Percentiles rank a stretch among this genome's conserved stretches.
Evolutionary conservation across 2,113 vertebrate genomes (phyloP).

Genomic region (Axis porcinus): DNA sequence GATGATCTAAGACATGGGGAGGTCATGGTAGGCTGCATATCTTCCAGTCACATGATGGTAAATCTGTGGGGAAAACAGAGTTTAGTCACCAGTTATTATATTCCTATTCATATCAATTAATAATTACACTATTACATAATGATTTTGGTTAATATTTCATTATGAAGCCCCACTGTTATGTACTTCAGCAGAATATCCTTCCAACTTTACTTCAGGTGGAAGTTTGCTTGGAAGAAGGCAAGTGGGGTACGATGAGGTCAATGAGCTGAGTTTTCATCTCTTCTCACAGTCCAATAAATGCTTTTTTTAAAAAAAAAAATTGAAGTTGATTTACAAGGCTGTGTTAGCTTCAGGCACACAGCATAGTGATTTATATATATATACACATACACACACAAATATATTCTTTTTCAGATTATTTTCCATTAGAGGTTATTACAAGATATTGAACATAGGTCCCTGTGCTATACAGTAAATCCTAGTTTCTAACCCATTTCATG

Average conservation of each 20-base stretch:
- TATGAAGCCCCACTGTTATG: not conserved
- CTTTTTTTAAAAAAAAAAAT: not conserved
- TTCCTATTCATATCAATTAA: not conserved
- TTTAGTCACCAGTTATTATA: slow-evolving; percentile 13
- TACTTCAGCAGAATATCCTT: not conserved
- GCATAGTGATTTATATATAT: not conserved
- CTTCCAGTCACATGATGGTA: slow-evolving; percentile 93
- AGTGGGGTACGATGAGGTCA: not conserved
- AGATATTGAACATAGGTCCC: not conserved
- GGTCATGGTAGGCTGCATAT: slow-evolving; percentile 89
- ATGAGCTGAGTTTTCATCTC: not conserved
- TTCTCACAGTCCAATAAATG: not conserved
- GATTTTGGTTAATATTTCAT: slow-evolving; percentile 30
- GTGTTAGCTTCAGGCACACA: not conserved
- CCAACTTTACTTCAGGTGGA: not conserved
- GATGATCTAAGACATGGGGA: slow-evolving; percentile 88
- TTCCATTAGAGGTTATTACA: not conserved
- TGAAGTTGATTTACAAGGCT: not conserved
- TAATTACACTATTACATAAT: not conserved
- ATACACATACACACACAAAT: not conserved
- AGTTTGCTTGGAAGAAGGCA: not conserved
- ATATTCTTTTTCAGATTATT: not conserved
- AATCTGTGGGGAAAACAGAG: slow-evolving; percentile 84
- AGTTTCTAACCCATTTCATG: not conserved
- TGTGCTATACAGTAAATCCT: not conserved